Evolutionary conservation across 2,797 vertebrate genomes (phyloP).

Genomic region (Serranus cabrilla): DNA sequence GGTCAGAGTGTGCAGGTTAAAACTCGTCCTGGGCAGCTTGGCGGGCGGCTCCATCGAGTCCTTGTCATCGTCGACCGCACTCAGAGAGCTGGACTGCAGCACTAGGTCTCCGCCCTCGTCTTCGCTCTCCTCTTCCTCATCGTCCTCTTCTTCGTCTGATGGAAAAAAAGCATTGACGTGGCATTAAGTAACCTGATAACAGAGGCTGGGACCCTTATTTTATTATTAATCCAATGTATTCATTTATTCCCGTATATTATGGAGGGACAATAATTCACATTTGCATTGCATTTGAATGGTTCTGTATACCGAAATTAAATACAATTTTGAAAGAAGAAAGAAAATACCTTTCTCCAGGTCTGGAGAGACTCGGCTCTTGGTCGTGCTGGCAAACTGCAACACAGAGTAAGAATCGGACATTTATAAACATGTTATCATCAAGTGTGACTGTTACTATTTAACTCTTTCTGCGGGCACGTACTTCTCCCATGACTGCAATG

Average conservation of each 20-base stretch:
- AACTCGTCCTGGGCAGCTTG: slow-evolving; percentile 89
- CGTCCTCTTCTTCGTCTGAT: slow-evolving; percentile 91
- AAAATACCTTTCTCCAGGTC: slow-evolving; percentile 92
- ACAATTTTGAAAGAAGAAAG: too few relatives aligned
- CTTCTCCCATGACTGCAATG: slow-evolving; percentile 96
- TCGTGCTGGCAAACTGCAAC: slow-evolving; percentile 90
- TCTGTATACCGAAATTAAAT: too few relatives aligned
- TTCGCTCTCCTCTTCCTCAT: slow-evolving; percentile 94
- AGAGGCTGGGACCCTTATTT: neutral
- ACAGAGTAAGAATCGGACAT: slow-evolving; percentile 5
- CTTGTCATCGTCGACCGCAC: slow-evolving; percentile 79
- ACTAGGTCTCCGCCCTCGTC: slow-evolving; percentile 90
- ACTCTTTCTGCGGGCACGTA: slow-evolving; percentile 63
- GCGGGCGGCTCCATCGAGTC: slow-evolving; percentile 88
- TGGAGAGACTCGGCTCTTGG: slow-evolving; percentile 84
- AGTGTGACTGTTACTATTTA: neutral
- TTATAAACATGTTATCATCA: neutral
- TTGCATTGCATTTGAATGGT: too few relatives aligned
- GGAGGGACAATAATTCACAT: too few relatives aligned
- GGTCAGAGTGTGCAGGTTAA: slow-evolving; percentile 66
- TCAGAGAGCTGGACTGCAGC: slow-evolving; percentile 80
- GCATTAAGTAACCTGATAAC: neutral
- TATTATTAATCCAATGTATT: too few relatives aligned
- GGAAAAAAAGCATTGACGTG: slow-evolving; percentile 7
- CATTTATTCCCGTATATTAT: too few relatives aligned